A percentile compares a stretch with the other conserved stretches of the same genome.
phyloP scores from a whole-genome alignment of 64 coral and sea anemone genomes.

The Exaiptasia diaphana region DNA sequence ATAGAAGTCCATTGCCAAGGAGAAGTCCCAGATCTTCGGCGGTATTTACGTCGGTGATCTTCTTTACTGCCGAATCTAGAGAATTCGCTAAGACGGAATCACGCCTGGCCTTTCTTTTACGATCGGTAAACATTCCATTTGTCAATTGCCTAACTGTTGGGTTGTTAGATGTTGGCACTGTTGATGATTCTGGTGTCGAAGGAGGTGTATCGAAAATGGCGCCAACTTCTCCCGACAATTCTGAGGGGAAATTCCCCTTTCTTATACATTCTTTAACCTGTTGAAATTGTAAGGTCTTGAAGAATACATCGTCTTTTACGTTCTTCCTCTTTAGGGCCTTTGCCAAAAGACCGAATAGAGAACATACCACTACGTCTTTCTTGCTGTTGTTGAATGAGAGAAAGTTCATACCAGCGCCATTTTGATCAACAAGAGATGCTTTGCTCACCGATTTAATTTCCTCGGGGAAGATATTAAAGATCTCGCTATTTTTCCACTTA shows the following conservation, averaged over 20 bases:
- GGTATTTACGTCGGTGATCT: background rate
- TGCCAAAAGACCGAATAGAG: background rate
- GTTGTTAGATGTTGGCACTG: too few relatives aligned
- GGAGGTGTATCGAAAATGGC: background rate
- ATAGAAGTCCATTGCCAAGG: background rate
- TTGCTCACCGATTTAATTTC: background rate
- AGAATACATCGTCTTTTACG: background rate
- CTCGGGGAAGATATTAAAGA: background rate
- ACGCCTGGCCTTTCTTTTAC: background rate
- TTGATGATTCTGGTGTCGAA: background rate
- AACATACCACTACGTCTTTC: background rate
- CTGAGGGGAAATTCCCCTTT: background rate
- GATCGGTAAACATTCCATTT: background rate
- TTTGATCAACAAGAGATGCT: background rate
- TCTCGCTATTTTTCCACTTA: background rate
- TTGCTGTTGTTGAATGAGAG: background rate
- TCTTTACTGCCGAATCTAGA: background rate
- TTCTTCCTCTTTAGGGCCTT: background rate
- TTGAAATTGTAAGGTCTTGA: background rate
- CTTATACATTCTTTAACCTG: background rate
- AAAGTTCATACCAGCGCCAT: background rate
- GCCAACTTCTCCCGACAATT: background rate
- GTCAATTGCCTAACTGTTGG: background rate
- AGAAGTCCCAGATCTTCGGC: background rate
- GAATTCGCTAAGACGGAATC: background rate